Evolutionary conservation across 2,797 vertebrate species (phyloP).

Genomic region (Spondyliosoma cantharus): DNA sequence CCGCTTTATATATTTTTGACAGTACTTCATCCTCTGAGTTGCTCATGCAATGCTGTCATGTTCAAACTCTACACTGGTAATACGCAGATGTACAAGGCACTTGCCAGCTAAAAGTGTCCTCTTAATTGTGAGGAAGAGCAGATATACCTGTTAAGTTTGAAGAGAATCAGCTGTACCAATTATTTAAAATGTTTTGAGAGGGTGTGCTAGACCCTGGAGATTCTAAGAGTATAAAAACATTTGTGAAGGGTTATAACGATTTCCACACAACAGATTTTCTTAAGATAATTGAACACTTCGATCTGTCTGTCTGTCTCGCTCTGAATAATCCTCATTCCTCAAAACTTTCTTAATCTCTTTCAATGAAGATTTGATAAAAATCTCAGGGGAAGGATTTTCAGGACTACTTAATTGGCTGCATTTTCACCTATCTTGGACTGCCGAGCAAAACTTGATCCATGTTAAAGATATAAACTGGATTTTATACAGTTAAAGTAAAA

Average conservation of each 20-base stretch:
- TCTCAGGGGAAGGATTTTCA: background rate
- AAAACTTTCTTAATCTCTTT: background rate
- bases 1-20: background rate
- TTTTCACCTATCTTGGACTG: background rate
- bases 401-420: too few species aligned
- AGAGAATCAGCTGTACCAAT: background rate
- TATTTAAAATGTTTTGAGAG: background rate
- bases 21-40: background rate
- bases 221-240: background rate
- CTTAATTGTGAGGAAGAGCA: slow-evolving; percentile 10
- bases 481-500: background rate
- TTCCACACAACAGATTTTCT: background rate
- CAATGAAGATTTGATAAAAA: background rate
- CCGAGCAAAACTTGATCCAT: too few species aligned
- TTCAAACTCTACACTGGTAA: background rate
- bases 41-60: background rate
- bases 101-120: slow-evolving; percentile 26
- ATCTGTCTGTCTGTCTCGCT: background rate
- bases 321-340: background rate
- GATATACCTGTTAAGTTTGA: background rate
- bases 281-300: background rate
- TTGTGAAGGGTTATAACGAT: background rate
- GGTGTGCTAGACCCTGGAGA: too few species aligned
- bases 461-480: background rate
- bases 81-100: slow-evolving; percentile 9